A percentile compares a stretch with the other conserved stretches of the same genome.
Evolutionary conservation across 2,113 vertebrate genomes (phyloP).

Genomic region (Brachyhypopomus gauderio): DNA sequence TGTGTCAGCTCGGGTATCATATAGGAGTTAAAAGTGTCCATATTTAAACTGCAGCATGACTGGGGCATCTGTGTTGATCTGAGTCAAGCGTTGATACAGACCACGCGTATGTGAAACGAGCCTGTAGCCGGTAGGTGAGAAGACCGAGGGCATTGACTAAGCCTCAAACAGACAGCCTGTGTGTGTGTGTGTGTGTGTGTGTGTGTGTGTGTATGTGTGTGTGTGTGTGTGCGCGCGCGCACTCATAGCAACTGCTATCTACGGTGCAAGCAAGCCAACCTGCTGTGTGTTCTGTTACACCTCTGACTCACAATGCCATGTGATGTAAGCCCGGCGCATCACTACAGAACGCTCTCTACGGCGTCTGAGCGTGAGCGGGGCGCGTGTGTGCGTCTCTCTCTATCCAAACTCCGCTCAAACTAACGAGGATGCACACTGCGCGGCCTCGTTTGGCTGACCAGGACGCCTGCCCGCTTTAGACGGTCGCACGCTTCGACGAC

Average conservation of each 20-base stretch:
- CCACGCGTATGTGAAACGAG: slow-evolving; percentile 27
- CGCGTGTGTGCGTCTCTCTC: neutral
- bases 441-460: neutral
- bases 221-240: neutral
- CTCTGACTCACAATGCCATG: slow-evolving; percentile 40
- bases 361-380: neutral
- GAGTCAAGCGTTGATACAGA: slow-evolving; percentile 37
- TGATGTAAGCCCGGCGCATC: slow-evolving; percentile 29
- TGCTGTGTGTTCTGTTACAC: slow-evolving; percentile 42
- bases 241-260: slow-evolving; percentile 36
- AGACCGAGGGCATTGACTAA: slow-evolving; percentile 38
- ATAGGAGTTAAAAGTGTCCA: slow-evolving; percentile 9
- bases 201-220: slow-evolving; percentile 2
- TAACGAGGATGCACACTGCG: neutral
- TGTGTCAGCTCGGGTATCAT: slow-evolving; percentile 20
- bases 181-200: neutral
- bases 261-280: slow-evolving; percentile 39
- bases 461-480: slow-evolving; percentile 14
- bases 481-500: neutral
- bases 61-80: slow-evolving; percentile 9
- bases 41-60: slow-evolving; percentile 26
- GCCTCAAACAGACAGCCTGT: slow-evolving; percentile 38
- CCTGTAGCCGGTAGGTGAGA: slow-evolving; percentile 38
- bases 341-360: neutral
- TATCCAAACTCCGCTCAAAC: neutral